These are phyloP conservation scores for Bungarus multicinctus DNA, from an alignment of 2,113 vertebrate genomes.

Conservation along the genomic window DNA sequence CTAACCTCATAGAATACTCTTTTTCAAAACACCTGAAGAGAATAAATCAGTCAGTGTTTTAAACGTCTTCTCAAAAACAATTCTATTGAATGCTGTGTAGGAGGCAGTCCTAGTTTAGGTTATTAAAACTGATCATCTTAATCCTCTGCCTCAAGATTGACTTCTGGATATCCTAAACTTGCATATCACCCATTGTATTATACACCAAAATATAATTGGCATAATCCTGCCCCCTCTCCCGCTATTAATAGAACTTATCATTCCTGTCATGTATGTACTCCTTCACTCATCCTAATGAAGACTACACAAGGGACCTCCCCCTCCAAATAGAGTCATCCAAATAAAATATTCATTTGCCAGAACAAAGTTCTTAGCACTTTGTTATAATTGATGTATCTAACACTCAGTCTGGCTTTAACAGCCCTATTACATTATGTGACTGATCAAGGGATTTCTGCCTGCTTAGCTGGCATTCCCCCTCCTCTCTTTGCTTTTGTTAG, in stretches of 20 bases:
- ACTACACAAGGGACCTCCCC: not conserved
- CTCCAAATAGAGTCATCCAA: not conserved
- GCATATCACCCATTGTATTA: not conserved
- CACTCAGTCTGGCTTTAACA: conserved; percentile 20
- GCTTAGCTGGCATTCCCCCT: conserved; percentile 29
- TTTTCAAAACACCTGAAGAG: not conserved
- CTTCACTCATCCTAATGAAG: not conserved
- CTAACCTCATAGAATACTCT: conserved; percentile 38
- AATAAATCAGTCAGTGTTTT: not conserved
- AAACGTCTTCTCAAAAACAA: not conserved
- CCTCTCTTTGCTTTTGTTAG: conserved; percentile 44
- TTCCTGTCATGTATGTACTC: not conserved
- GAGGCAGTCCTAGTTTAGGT: not conserved
- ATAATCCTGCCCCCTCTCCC: not conserved
- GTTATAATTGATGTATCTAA: not conserved
- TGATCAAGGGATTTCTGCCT: not conserved
- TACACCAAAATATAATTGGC: not conserved
- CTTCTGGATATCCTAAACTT: not conserved
- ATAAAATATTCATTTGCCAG: conserved; percentile 18
- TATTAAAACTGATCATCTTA: not conserved
- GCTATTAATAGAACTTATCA: not conserved
- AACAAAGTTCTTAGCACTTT: conserved; percentile 8
- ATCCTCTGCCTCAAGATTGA: not conserved
- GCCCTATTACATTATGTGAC: conserved; percentile 20
- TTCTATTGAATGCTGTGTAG: not conserved